Conservation (phyloP, 2,797 vertebrate genomes). For the Aulostomus chinensis region DNA sequence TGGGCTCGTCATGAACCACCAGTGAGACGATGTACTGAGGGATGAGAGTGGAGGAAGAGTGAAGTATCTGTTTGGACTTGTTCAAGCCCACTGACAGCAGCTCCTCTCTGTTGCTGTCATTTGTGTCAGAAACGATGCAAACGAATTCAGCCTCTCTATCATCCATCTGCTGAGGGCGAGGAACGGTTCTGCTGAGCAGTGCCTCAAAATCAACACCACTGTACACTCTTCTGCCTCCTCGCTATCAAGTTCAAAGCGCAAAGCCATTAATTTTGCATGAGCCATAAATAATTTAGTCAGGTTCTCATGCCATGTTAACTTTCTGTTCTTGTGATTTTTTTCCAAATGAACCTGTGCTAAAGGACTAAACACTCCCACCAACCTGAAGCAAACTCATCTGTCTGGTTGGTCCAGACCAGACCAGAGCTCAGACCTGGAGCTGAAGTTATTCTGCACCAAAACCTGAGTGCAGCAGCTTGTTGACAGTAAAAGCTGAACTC, state of each 20-base stretch:
- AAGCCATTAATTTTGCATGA: slow-evolving; percentile 35
- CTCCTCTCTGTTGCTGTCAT: not conserved
- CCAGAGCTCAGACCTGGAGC: not conserved
- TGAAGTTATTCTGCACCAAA: not conserved
- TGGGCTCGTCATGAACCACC: no score
- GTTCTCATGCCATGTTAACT: slow-evolving; percentile 7
- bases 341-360: slow-evolving; percentile 4
- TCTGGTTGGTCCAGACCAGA: slow-evolving; percentile 8
- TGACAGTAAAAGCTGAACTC: no score
- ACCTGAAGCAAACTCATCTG: slow-evolving; percentile 1
- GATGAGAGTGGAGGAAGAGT: no score
- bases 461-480: no score
- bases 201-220: slow-evolving; percentile 1
- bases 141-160: not conserved
- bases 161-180: not conserved
- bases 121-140: not conserved
- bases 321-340: slow-evolving; percentile 18
- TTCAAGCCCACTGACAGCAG: no score
- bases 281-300: slow-evolving; percentile 53
- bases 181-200: not conserved
- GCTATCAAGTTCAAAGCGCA: slow-evolving; percentile 26
- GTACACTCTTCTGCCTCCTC: slow-evolving; percentile 17
- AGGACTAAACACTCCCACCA: slow-evolving; percentile 6
- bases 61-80: no score
- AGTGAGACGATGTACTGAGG: no score